Conservation (phyloP, 2,113 vertebrate genomes). For the Forbesichthys agassizii region DNA sequence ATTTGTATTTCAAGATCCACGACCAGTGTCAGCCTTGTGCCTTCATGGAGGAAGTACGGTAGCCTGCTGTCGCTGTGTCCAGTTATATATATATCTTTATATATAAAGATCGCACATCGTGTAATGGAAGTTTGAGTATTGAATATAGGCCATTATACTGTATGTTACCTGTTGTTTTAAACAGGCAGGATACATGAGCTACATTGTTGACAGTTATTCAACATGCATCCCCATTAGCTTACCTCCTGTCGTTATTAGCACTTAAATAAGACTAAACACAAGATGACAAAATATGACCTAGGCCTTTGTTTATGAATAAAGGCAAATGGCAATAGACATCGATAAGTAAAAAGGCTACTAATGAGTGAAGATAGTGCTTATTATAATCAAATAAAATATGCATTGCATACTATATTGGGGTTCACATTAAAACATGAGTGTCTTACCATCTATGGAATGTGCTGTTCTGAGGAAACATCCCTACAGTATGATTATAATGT, state of each 20-base stretch:
- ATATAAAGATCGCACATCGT: background rate
- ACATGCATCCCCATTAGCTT: too few relatives aligned
- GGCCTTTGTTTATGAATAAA: too few relatives aligned
- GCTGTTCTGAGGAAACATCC: background rate
- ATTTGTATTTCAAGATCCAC: constrained; percentile 33
- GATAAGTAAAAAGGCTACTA: too few relatives aligned
- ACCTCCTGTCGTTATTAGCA: too few relatives aligned
- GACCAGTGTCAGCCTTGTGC: constrained; percentile 23
- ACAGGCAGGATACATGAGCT: background rate
- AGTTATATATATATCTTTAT: background rate
- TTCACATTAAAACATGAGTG: background rate
- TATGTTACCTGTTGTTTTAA: background rate
- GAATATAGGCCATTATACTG: background rate
- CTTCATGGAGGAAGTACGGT: constrained; percentile 10
- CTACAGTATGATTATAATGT: background rate
- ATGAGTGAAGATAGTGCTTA: too few relatives aligned
- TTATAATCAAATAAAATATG: background rate
- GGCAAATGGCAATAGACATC: too few relatives aligned
- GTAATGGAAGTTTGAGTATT: constrained; percentile 13
- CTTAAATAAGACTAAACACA: too few relatives aligned
- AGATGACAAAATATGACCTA: too few relatives aligned
- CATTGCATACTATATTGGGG: background rate
- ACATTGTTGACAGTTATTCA: background rate
- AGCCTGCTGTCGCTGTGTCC: background rate
- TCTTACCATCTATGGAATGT: background rate